A percentile compares a stretch with the other conserved stretches of the same genome.
Conservation (phyloP, 2,113 vertebrate genomes). For the Acinonyx jubatus region DNA sequence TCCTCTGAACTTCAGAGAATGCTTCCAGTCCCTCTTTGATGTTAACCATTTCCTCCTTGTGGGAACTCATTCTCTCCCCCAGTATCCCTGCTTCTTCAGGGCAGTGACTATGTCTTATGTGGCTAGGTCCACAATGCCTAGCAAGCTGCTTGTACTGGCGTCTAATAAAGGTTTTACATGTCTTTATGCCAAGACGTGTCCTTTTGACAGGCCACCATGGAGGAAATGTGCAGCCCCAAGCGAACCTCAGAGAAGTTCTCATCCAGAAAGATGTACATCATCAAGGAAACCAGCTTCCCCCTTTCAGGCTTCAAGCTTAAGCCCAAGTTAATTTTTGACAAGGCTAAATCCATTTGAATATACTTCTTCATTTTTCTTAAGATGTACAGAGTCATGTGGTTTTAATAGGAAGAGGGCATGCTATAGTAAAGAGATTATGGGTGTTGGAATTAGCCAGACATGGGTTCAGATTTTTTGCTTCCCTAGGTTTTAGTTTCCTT, state of each 20-base stretch:
- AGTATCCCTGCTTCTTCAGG: neutral
- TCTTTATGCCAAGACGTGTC: neutral
- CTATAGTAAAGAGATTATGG: neutral
- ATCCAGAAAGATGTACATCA: neutral
- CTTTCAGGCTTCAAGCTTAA: neutral
- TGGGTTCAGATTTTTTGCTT: neutral
- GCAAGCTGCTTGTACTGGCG: neutral
- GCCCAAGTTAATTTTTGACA: constrained; percentile 2
- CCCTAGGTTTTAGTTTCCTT: neutral
- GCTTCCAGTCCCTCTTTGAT: neutral
- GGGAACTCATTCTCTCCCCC: neutral
- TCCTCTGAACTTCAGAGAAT: neutral
- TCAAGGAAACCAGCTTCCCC: neutral
- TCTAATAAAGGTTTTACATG: neutral
- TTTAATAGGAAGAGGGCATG: neutral
- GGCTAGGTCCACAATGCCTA: neutral
- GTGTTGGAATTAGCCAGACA: neutral
- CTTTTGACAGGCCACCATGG: neutral
- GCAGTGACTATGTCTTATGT: neutral
- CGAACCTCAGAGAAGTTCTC: neutral
- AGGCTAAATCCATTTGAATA: neutral
- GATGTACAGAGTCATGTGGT: neutral
- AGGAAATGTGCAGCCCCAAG: neutral
- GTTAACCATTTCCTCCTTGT: neutral
- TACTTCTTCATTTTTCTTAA: constrained; percentile 14